Base-by-base conservation (phyloP, 2,797 vertebrate genomes). In the Hybognathus amarus region DNA sequence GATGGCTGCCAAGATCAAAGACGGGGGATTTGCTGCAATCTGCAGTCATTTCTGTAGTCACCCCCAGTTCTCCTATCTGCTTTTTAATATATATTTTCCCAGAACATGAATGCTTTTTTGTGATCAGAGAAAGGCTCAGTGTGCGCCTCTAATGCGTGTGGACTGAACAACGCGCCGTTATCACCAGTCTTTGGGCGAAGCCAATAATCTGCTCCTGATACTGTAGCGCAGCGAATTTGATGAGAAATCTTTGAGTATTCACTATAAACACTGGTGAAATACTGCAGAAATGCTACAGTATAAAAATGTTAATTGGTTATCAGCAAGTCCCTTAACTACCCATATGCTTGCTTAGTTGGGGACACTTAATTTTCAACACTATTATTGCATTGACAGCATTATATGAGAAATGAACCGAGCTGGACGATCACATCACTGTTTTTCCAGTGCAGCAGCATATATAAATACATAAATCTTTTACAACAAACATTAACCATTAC, bases 1-100 rank as follows among this genome's bases (percentile, higher is more conserved):
- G 92, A 94, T 93, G 91, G 91, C 86, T 90, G 86, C 82, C 86
- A 88, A 91, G 91, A 95, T 95, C 93, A 94, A 94, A 95, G 91
- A 85, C 84, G 76, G 67, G 83, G 92, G 91, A 94, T 93, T 92
- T 93, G 90, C 92, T 90, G 86, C 89, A 88, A 93, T 94, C 90
- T 88, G 90, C 89, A 88, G 89, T 92, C 83, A 93, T 92, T 94
- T 83, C 90, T 87, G 87, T 78, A 90, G 70, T 74, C 82, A 50
- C 81, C 77, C 82, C 50, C 76, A 27, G 79, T 82, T 69, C 74
- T 79, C 64, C 47, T 52, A 77, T 66, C 38, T 82, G 75, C 79
- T 69, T 64, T 86, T 83, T 38, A 66, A 79, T 76, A 73, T 69
- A 30, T 40, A 42, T 9, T 61, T 79, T n/a, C 36, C 24, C 18